Evolutionary conservation across 2,113 vertebrate species (phyloP), one percentile per base, ranked within the genome.

Genomic region (Coptodon bakossiorum): DNA sequence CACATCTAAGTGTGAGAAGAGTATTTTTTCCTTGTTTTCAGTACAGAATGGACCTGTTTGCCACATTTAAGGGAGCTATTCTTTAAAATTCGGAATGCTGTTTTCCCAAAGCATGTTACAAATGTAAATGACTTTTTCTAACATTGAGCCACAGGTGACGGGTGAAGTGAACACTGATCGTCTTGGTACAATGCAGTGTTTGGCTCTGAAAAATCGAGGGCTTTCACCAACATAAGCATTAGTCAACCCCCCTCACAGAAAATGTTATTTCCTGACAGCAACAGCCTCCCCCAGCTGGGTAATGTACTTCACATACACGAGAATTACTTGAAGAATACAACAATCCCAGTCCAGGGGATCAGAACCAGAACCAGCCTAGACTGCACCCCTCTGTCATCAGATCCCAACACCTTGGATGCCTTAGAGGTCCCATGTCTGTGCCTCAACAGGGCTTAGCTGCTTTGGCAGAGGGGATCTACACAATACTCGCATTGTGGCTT

Each of bases 261-360:
- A 50, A 50, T 0, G 6, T 19, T 29, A 78, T 31, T 34, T 50
- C 0, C 73, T n/a, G 45, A 78, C 73, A 78, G 27, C 45, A 52
- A 50, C 45, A 52, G 73, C 73, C 73, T 31, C 27, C 27, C 10
- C 27, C 45, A 31, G 45, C 17, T 19, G 24, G 71, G 43, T 5
- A n/a, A 78, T 52, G 73, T 19, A n/a, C 45, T 78, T 31, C 24
- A 78, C 43, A 68, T 1, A 31, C 45, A 1, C 16, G 2, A 48
- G 6, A 76, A 76, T 29, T 76, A 76, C 4, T 76, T 76, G 43
- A 29, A 1, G 40, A 27, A 29, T 11, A 48, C 43, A 76, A 17
- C 22, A 76, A 12, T 78, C 73, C 45, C 0, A 78, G 27, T 78
- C 73, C 73, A 52, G 48, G 0, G 40, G 68, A 11, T 73, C 68